Evolutionary conservation across 2,113 vertebrate species (phyloP).

Genomic region (Ptyas mucosa): DNA sequence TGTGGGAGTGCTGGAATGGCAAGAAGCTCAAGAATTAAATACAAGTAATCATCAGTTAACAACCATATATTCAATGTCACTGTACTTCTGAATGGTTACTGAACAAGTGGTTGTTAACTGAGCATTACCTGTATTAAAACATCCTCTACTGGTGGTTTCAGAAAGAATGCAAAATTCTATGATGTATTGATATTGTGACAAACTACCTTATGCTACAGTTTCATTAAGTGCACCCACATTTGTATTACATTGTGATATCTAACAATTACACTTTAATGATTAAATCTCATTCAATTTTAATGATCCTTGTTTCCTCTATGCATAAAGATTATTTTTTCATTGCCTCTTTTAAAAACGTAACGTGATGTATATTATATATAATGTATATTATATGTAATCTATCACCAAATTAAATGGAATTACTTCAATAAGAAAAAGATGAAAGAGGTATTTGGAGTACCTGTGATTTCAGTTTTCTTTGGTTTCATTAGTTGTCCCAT

Average conservation of each 20-base stretch:
- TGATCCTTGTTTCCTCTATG: background rate
- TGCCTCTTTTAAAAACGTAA: background rate
- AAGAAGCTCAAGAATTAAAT: background rate
- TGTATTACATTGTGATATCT: background rate
- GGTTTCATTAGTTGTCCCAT: slow-evolving; percentile 99
- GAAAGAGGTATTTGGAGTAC: slow-evolving; percentile 59
- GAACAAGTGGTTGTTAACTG: background rate
- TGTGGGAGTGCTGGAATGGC: background rate
- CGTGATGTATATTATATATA: background rate
- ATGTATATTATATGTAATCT: too few relatives aligned
- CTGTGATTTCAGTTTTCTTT: slow-evolving; percentile 98
- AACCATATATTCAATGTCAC: background rate
- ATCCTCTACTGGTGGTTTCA: background rate
- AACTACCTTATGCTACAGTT: background rate
- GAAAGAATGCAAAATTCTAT: background rate
- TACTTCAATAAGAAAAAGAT: background rate
- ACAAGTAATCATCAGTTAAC: background rate
- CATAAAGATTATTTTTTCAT: background rate
- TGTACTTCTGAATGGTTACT: background rate
- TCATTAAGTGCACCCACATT: background rate
- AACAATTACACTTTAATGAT: background rate
- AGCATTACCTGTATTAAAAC: background rate
- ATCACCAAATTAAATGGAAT: background rate
- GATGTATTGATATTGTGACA: background rate
- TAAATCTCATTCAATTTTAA: background rate